Evolutionary conservation across 2,888 invertebrate species (phyloP), one percentile per base, ranked within the genome.

Genomic region (Acanthoscelides obtectus): DNA sequence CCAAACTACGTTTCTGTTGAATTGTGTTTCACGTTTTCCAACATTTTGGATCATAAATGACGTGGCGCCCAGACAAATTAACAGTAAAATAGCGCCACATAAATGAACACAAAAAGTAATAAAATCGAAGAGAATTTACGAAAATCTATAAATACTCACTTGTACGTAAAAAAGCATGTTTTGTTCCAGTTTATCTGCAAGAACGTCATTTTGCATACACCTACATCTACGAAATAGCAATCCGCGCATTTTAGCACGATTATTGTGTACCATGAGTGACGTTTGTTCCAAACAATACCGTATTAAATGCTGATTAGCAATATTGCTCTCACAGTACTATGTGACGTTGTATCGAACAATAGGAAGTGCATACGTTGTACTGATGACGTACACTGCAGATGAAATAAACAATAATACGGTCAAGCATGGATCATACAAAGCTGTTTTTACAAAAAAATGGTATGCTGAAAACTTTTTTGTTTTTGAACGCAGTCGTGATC

Each of bases 301-400:
- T 45, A 45, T 45, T n/a, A 45, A 45, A 45, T 45, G 17, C 45
- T 45, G 45, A 45, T 45, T 12, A 17, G 12, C 5, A 45, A 12
- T 45, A 45, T 45, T 12, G 45, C 45, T 45, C 45, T 45, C 45
- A 45, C 5, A 12, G 45, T 17, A 45, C 45, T 72, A 71, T 71
- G 71, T 84, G 84, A 84, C 84, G 84, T 77, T 84, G 81, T 83
- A 84, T 83, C 74, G 70, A 69, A 75, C 78, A 78, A 75, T 80
- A 12, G 45, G 45, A 1, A 45, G 17, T 12, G 45, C 12, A 45
- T 45, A 45, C 45, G 45, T 4, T 12, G 45, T 6, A 45, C 17
- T 4, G 12, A 45, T 45, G 45, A 45, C 45, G 45, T 45, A 6
- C 17, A 12, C 45, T 6, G 17, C 45, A 45, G 6, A 3, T 25